Conservation (phyloP, 1,140 invertebrate species). For the Babylonia areolata region DNA sequence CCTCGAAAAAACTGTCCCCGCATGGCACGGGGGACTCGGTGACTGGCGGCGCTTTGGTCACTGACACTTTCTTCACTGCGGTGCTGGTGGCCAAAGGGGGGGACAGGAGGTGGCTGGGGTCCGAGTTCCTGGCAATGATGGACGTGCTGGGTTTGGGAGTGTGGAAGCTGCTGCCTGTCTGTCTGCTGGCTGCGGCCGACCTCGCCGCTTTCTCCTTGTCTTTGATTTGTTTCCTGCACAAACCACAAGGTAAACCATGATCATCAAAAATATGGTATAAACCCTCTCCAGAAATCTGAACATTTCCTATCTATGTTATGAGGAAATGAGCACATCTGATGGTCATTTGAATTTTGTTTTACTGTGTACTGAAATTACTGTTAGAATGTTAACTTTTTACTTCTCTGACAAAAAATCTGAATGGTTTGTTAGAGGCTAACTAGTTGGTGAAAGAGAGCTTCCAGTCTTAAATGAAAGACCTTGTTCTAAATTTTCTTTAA, state of each 20-base stretch:
- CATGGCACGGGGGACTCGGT: constrained; percentile 63
- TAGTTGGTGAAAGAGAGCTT: too few relatives aligned
- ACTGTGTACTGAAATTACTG: too few relatives aligned
- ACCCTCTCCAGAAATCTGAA: too few relatives aligned
- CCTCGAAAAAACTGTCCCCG: constrained; percentile 72
- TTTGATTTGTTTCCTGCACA: constrained; percentile 48
- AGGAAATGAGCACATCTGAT: too few relatives aligned
- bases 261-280: background rate
- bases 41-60: background rate
- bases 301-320: too few relatives aligned
- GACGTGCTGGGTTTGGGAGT: constrained; percentile 4
- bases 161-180: background rate
- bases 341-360: too few relatives aligned
- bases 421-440: too few relatives aligned
- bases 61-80: constrained; percentile 40
- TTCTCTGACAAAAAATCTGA: too few relatives aligned
- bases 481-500: too few relatives aligned
- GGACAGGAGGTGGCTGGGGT: constrained; percentile 32
- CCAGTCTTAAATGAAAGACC: too few relatives aligned
- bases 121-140: background rate
- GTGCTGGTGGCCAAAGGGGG: constrained; percentile 32
- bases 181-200: background rate
- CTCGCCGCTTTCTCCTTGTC: constrained; percentile 35
- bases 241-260: too few relatives aligned
- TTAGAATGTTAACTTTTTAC: too few relatives aligned